Base-by-base conservation (phyloP, 2,113 vertebrate genomes). In the Chunga burmeisteri region DNA sequence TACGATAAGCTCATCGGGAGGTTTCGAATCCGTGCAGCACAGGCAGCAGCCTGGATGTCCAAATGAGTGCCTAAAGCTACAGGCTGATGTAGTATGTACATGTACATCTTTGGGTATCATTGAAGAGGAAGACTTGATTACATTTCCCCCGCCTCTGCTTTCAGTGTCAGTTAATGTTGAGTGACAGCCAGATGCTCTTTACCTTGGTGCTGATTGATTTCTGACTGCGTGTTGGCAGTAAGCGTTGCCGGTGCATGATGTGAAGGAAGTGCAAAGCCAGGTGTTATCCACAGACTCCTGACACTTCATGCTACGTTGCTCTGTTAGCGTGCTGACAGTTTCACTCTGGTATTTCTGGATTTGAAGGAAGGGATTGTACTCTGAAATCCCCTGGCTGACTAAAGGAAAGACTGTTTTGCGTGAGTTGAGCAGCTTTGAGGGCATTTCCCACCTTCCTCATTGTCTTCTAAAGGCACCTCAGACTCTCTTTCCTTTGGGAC, bases 221-320 rank as follows among this genome's bases (percentile, higher is more conserved):
- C 95, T 96, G 86, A 83, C 94, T 81, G n/a, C 0, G 16, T 58
- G 70, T 7, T 93, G 90, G 85, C 79, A 88, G 75, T 0, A 1
- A 86, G 84, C 1, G 0, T 7, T 92, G 72, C 82, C 3, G n/a
- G 68, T 71, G 13, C 42, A 13, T 55, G 59, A 8, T 21, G 61
- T 84, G 78, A 75, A 81, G 92, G 93, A 94, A 94, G 83, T 93
- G 80, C 80, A 94, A 92, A 87, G 88, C 94, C 96, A 96, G 95
- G 95, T 96, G 95, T 94, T 93, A 75, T 71, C 81, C 95, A 89
- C 83, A 73, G 70, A 11, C 94, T 79, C 72, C 79, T 88, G 77
- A 95, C 88, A 68, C 75, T 85, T 94, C 86, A 61, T 90, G 47
- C 92, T 58, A 7, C 18, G 4, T 94, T 79, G 68, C 91, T 95